Evolutionary conservation across 2,113 vertebrate species (phyloP).

Genomic region (Mola mola): DNA sequence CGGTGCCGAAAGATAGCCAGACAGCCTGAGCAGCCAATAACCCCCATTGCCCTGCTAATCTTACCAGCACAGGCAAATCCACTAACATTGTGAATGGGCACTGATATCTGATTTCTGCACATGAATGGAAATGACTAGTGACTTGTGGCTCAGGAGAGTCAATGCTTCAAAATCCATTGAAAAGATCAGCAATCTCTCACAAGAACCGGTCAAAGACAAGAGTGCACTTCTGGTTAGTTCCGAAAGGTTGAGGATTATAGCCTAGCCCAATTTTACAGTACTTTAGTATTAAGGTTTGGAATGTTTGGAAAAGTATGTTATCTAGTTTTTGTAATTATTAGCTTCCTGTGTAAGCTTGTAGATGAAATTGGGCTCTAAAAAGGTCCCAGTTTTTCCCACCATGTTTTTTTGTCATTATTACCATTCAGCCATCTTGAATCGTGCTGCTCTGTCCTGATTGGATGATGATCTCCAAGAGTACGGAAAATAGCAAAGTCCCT

Average conservation of each 20-base stretch:
- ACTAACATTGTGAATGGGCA: conserved; percentile 61
- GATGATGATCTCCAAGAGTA: conserved; percentile 94
- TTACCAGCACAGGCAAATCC: conserved; percentile 54
- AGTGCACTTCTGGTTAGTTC: conserved; percentile 5
- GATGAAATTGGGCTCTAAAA: too few species aligned
- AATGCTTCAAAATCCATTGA: conserved; percentile 34
- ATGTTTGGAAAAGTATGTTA: conserved; percentile 1
- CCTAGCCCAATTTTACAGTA: too few species aligned
- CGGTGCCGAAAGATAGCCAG: conserved; percentile 70
- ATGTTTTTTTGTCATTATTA: conserved; percentile 67
- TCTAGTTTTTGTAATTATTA: conserved; percentile 2
- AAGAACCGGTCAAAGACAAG: conserved; percentile 11
- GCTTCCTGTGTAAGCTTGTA: not conserved
- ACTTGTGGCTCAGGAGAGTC: conserved; percentile 36
- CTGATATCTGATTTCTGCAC: conserved; percentile 62
- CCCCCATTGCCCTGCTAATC: conserved; percentile 57
- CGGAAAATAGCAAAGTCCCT: conserved; percentile 98
- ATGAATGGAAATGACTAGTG: conserved; percentile 60
- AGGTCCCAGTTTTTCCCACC: too few species aligned
- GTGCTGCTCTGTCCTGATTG: conserved; percentile 97
- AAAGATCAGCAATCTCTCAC: conserved; percentile 25
- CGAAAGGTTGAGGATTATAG: conserved; percentile 5
- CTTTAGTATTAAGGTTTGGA: not conserved
- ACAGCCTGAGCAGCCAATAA: conserved; percentile 49
- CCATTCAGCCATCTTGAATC: conserved; percentile 98